Evolutionary conservation across 2,113 vertebrate species (phyloP).

Genomic region (Osmerus mordax): DNA sequence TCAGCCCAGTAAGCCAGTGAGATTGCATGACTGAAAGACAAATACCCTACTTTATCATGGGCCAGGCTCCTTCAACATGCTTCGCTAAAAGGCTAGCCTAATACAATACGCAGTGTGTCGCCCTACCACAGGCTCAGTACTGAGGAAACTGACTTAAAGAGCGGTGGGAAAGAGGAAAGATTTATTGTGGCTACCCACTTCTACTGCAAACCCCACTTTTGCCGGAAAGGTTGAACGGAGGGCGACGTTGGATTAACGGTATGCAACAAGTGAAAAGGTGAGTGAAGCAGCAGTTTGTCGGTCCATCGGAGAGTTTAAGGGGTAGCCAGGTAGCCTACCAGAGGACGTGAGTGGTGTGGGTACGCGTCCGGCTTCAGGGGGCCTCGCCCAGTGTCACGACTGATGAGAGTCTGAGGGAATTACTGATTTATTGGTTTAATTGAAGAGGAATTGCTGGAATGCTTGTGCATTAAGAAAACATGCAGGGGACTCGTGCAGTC

Average conservation of each 20-base stretch:
- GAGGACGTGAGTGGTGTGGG: background rate
- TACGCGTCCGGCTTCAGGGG: slow-evolving; percentile 12
- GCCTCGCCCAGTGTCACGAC: background rate
- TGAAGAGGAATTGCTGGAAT: background rate
- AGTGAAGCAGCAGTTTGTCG: background rate
- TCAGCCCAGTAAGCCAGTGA: slow-evolving; percentile 21
- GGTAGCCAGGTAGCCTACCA: background rate
- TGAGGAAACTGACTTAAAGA: slow-evolving; percentile 10
- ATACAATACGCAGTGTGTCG: no score
- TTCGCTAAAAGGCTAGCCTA: background rate
- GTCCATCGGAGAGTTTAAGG: background rate
- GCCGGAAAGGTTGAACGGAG: slow-evolving; percentile 4
- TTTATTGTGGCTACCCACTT: background rate
- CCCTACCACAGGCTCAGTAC: background rate
- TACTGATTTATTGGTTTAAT: background rate
- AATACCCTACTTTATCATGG: slow-evolving; percentile 2
- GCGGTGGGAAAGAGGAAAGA: background rate
- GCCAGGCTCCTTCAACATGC: background rate
- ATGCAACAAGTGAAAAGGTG: slow-evolving; percentile 59
- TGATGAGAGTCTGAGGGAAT: background rate
- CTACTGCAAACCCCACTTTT: slow-evolving; percentile 4
- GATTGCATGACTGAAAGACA: slow-evolving; percentile 12
- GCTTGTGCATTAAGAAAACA: background rate
- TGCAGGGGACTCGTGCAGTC: no score
- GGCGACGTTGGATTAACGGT: slow-evolving; percentile 38